These are phyloP conservation scores for Scolopax rusticola DNA, from an alignment of 2,797 vertebrate genomes.

Conservation along the genomic window DNA sequence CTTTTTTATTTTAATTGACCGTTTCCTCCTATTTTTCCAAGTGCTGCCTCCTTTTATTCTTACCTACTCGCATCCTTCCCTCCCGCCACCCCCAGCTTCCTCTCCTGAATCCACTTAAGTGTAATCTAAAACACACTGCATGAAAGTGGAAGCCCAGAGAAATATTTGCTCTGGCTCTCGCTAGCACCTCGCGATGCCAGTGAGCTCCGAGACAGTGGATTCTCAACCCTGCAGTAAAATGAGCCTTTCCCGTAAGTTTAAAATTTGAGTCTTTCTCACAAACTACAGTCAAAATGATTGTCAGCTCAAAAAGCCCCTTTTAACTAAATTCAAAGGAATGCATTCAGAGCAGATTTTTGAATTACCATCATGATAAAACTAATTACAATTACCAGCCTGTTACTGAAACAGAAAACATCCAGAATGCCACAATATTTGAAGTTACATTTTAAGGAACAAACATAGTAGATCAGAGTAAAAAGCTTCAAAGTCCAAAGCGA, in stretches of 20 bases:
- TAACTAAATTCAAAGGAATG: slow-evolving; percentile 9
- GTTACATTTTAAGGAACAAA: background rate
- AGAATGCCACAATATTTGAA: slow-evolving; percentile 12
- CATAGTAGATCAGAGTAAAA: background rate
- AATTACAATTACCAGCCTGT: slow-evolving; percentile 34
- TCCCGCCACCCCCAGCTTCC: slow-evolving; percentile 46
- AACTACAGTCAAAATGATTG: slow-evolving; percentile 19
- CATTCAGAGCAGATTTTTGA: slow-evolving; percentile 17
- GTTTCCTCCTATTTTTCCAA: background rate
- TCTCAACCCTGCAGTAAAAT: slow-evolving; percentile 37
- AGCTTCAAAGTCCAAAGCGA: background rate
- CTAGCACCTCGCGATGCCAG: slow-evolving; percentile 5
- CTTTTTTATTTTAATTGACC: background rate
- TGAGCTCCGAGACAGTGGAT: slow-evolving; percentile 22
- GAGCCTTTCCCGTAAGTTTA: slow-evolving; percentile 58
- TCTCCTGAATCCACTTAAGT: slow-evolving; percentile 56
- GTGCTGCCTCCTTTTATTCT: background rate
- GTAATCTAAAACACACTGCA: slow-evolving; percentile 59
- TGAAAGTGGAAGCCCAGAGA: slow-evolving; percentile 53
- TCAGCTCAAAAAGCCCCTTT: slow-evolving; percentile 33
- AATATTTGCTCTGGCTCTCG: slow-evolving; percentile 58
- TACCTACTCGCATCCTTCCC: background rate
- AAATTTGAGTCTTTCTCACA: slow-evolving; percentile 40
- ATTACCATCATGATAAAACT: slow-evolving; percentile 11
- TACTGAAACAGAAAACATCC: slow-evolving; percentile 30